phyloP scores from a whole-genome alignment of 2,113 vertebrate species.

The Xiphias gladius region DNA sequence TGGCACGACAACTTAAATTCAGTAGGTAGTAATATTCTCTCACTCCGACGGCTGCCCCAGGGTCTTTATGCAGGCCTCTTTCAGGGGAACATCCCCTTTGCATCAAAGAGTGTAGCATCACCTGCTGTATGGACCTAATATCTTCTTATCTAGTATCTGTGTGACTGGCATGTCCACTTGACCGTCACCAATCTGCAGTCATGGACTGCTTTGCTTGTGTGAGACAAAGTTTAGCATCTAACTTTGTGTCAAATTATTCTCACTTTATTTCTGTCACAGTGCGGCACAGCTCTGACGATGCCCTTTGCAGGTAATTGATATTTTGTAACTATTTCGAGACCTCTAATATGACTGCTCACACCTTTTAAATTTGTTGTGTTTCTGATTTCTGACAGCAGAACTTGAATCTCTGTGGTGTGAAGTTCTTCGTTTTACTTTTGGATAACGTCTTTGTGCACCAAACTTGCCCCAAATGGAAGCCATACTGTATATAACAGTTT shows the following conservation, averaged over 20 bases:
- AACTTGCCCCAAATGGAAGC: background rate
- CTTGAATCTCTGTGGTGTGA: background rate
- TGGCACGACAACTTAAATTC: background rate
- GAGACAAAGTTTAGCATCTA: background rate
- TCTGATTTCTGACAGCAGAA: background rate
- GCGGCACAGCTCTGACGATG: background rate
- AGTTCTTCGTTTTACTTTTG: background rate
- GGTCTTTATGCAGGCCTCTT: background rate
- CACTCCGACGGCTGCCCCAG: background rate
- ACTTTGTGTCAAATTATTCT: background rate
- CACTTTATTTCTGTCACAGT: background rate
- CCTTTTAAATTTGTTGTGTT: background rate
- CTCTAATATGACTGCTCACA: background rate
- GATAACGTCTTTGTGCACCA: background rate
- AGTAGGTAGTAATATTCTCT: background rate
- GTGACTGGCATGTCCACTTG: background rate
- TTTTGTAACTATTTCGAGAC: background rate
- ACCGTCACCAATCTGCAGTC: background rate
- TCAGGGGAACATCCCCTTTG: background rate
- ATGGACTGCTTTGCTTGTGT: background rate
- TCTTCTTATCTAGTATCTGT: background rate
- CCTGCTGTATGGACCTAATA: background rate
- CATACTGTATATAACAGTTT: background rate
- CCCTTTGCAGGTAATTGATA: background rate
- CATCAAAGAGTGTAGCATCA: background rate